Evolutionary conservation across 2,797 vertebrate species (phyloP).

Genomic region (Platyrinchus mystaceus): DNA sequence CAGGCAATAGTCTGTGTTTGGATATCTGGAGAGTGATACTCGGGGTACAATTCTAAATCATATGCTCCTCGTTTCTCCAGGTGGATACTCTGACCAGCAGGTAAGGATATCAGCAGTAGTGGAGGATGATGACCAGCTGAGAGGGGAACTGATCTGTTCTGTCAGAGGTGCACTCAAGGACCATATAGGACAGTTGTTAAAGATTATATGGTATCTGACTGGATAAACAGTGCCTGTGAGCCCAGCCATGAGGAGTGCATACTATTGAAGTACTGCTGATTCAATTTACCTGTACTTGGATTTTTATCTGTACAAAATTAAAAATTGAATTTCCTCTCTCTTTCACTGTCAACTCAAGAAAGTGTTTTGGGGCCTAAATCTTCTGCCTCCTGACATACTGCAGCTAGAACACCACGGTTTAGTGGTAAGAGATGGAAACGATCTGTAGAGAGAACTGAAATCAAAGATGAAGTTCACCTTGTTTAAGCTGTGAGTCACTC

Average conservation of each 20-base stretch:
- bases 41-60: not conserved
- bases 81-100: not conserved
- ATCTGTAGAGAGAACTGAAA: not conserved
- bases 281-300: not conserved
- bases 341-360: not conserved
- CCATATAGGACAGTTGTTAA: not conserved
- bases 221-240: not conserved
- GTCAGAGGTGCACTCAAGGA: not conserved
- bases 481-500: conserved; percentile 25
- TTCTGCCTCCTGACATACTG: not conserved
- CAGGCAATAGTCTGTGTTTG: conserved; percentile 31
- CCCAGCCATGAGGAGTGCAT: not conserved
- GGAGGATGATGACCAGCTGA: not conserved
- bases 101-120: not conserved
- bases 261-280: not conserved
- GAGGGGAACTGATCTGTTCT: not conserved
- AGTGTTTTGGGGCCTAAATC: not conserved
- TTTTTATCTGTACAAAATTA: not conserved
- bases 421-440: not conserved
- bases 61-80: not conserved
- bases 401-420: not conserved
- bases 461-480: conserved; percentile 18
- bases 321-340: not conserved
- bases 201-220: not conserved
- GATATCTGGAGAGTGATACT: conserved; percentile 46